Percentiles rank a stretch among this genome's conserved stretches.
phyloP scores from a whole-genome alignment of 2,888 invertebrate genomes.

The Uloborus plumipes region DNA sequence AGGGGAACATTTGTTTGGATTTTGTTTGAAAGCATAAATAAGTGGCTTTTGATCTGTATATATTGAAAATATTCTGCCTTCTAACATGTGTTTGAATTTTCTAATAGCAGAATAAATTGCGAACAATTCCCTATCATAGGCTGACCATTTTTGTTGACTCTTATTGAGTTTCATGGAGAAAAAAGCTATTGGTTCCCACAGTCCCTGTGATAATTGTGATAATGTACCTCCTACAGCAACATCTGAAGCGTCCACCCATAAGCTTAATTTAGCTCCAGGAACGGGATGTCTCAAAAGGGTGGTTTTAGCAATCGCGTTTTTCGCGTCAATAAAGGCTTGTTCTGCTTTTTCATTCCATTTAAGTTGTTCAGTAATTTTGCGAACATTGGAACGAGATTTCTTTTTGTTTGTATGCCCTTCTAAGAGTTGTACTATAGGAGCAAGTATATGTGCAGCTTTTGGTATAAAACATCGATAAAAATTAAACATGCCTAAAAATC shows the following conservation, averaged over 20 bases:
- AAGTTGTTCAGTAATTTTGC: background rate
- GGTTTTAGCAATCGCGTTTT: slow-evolving; percentile 24
- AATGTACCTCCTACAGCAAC: slow-evolving; percentile 67
- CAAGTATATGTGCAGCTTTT: slow-evolving; percentile 21
- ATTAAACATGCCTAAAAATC: slow-evolving; percentile 58
- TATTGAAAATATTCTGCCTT: slow-evolving; percentile 32
- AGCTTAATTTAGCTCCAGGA: background rate
- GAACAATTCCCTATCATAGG: slow-evolving; percentile 64
- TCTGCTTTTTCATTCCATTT: slow-evolving; percentile 2
- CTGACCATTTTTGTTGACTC: slow-evolving; percentile 15
- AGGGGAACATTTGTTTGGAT: slow-evolving; percentile 67
- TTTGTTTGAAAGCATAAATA: slow-evolving; percentile 27
- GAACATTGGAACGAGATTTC: slow-evolving; percentile 8
- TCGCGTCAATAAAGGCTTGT: background rate
- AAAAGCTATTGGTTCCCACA: slow-evolving; percentile 17
- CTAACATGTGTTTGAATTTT: slow-evolving; percentile 66
- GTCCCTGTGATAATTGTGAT: slow-evolving; percentile 63
- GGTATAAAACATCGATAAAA: slow-evolving; percentile 48
- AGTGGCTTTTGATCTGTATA: slow-evolving; percentile 66
- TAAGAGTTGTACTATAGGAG: slow-evolving; percentile 22
- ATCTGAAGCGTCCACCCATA: slow-evolving; percentile 25
- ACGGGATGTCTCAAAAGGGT: slow-evolving; percentile 37
- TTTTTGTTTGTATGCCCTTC: slow-evolving; percentile 26
- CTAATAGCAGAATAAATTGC: slow-evolving; percentile 67
- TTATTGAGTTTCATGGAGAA: slow-evolving; percentile 17